Evolutionary conservation across 2,888 invertebrate genomes (phyloP).

Genomic region (Andrena chrysosceles): DNA sequence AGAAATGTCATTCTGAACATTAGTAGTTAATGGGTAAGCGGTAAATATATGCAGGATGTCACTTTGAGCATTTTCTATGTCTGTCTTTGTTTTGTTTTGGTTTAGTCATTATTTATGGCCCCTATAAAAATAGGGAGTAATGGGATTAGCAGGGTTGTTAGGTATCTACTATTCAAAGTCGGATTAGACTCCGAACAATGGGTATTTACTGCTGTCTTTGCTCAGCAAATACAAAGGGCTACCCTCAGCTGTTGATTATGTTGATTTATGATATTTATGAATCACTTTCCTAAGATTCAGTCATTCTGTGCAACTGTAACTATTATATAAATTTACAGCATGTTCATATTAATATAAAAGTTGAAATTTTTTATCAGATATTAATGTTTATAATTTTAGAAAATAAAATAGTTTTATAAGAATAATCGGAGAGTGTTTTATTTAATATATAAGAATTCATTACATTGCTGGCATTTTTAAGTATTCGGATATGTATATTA

Average conservation of each 20-base stretch:
- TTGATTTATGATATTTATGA: slow-evolving; percentile 31
- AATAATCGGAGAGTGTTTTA: neutral
- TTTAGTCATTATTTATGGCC: slow-evolving; percentile 23
- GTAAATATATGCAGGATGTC: neutral
- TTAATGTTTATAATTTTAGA: neutral
- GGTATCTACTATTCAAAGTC: slow-evolving; percentile 23
- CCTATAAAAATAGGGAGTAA: slow-evolving; percentile 1
- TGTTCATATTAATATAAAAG: neutral
- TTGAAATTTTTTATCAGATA: slow-evolving; percentile 1
- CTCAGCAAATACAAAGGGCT: slow-evolving; percentile 10
- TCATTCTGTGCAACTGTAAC: slow-evolving; percentile 3
- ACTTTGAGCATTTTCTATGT: neutral
- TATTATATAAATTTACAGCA: slow-evolving; percentile 3
- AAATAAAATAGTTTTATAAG: neutral
- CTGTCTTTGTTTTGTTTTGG: neutral
- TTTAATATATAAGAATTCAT: neutral
- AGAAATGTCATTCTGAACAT: neutral
- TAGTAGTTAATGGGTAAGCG: neutral
- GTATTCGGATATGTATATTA: too few relatives aligned
- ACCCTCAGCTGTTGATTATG: slow-evolving; percentile 8
- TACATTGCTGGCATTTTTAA: too few relatives aligned
- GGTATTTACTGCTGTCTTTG: slow-evolving; percentile 33
- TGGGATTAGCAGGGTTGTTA: slow-evolving; percentile 13
- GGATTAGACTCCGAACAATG: slow-evolving; percentile 44
- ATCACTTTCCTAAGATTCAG: slow-evolving; percentile 19